phyloP scores from a whole-genome alignment of 2,888 invertebrate genomes.

The Harpalus rufipes region DNA sequence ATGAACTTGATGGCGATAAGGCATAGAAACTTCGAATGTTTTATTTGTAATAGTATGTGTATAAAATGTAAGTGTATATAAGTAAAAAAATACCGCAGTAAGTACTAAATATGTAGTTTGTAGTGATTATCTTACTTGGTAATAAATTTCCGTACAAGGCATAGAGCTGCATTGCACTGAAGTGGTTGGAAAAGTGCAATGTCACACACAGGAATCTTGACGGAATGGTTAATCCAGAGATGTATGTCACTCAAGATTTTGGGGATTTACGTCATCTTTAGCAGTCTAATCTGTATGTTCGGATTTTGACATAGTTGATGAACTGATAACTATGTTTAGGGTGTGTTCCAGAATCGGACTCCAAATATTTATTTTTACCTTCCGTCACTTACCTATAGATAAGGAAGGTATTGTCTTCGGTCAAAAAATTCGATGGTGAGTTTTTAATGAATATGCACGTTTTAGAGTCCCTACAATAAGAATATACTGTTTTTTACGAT shows the following conservation, averaged over 20 bases:
- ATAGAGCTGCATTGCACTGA: conserved; percentile 1
- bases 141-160: background rate
- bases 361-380: background rate
- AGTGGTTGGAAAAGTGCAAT: conserved; percentile 47
- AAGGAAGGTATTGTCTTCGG: too few relatives aligned
- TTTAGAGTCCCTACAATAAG: too few relatives aligned
- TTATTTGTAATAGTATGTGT: too few relatives aligned
- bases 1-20: too few relatives aligned
- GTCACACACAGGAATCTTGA: conserved; percentile 35
- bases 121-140: background rate
- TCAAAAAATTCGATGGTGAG: too few relatives aligned
- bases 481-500: too few relatives aligned
- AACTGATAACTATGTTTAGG: conserved; percentile 50
- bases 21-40: too few relatives aligned
- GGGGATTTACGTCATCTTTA: conserved; percentile 58
- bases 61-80: too few relatives aligned
- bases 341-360: conserved; percentile 29
- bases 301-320: conserved; percentile 35
- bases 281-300: conserved; percentile 45
- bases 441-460: too few relatives aligned
- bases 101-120: too few relatives aligned
- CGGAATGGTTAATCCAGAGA: conserved; percentile 47
- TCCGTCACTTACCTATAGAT: too few relatives aligned
- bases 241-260: conserved; percentile 51
- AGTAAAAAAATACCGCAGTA: too few relatives aligned